Conservation (phyloP, 2,797 vertebrate genomes). For the Pampus argenteus region DNA sequence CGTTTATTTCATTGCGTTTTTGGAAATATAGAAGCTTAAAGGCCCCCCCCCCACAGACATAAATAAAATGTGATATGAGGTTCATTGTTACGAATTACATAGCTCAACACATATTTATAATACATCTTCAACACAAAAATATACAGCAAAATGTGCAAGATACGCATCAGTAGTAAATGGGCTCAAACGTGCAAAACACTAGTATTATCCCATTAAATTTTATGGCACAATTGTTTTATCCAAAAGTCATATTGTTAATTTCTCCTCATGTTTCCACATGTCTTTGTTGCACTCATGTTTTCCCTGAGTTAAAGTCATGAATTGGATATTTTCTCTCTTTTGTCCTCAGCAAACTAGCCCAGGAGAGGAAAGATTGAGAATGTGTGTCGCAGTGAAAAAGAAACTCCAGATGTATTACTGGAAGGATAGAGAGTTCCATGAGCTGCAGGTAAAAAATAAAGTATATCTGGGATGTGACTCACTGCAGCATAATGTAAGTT, state of each 20-base stretch:
- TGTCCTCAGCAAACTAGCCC: slow-evolving; percentile 85
- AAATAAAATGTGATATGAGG: background rate
- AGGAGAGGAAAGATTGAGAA: slow-evolving; percentile 91
- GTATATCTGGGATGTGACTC: slow-evolving; percentile 10
- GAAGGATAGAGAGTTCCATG: slow-evolving; percentile 96
- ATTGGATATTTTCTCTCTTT: slow-evolving; percentile 9
- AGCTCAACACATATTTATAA: background rate
- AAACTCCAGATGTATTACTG: slow-evolving; percentile 98
- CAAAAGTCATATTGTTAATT: background rate
- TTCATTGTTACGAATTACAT: background rate
- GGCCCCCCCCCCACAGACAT: background rate
- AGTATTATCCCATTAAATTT: background rate
- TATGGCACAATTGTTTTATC: background rate
- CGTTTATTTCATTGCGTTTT: background rate
- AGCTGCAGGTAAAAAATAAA: slow-evolving; percentile 88
- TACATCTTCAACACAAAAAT: background rate
- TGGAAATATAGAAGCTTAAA: background rate
- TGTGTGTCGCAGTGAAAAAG: slow-evolving; percentile 97
- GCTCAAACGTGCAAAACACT: background rate
- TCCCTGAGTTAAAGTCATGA: background rate
- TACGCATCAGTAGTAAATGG: background rate
- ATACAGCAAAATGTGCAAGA: background rate
- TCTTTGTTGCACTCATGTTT: slow-evolving; percentile 11
- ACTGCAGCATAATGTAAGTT: slow-evolving; percentile 6
- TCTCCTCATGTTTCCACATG: background rate